A percentile compares a stretch with the other conserved stretches of the same genome.
Conservation (phyloP, 2,113 vertebrate species). For the Daboia siamensis region DNA sequence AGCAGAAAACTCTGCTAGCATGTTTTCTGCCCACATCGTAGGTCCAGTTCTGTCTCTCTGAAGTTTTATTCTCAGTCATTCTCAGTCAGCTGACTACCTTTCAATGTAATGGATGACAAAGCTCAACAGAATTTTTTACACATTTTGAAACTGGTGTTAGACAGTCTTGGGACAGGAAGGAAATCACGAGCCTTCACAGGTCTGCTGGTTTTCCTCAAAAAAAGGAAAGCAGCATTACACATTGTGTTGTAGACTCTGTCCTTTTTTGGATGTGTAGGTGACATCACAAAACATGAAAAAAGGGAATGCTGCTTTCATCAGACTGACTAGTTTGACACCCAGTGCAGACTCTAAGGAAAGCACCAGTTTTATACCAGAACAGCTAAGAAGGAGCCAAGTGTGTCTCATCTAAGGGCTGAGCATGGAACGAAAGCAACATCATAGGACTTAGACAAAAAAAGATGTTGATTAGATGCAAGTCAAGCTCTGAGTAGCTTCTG, state of each 20-base stretch:
- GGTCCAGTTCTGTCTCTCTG: background rate
- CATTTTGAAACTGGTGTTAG: background rate
- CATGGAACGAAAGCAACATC: background rate
- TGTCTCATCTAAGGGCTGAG: background rate
- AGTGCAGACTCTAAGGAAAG: background rate
- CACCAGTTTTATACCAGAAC: background rate
- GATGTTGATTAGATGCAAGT: background rate
- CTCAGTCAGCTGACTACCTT: background rate
- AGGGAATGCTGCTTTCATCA: background rate
- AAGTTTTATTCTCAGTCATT: background rate
- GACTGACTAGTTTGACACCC: background rate
- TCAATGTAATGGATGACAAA: background rate
- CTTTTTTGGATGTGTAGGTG: background rate
- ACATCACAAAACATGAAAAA: background rate
- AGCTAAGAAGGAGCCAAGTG: background rate
- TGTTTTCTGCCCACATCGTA: background rate
- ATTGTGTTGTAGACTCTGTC: background rate
- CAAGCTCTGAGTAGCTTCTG: background rate
- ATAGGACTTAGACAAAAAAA: background rate
- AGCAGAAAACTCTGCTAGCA: background rate
- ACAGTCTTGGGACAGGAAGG: background rate
- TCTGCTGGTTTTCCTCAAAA: background rate
- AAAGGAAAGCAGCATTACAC: background rate
- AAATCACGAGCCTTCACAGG: background rate
- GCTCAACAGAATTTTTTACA: background rate